A percentile compares a stretch with the other conserved stretches of the same genome.
Evolutionary conservation across 2,888 invertebrate species (phyloP).

Genomic region (Dendrolimus pini): DNA sequence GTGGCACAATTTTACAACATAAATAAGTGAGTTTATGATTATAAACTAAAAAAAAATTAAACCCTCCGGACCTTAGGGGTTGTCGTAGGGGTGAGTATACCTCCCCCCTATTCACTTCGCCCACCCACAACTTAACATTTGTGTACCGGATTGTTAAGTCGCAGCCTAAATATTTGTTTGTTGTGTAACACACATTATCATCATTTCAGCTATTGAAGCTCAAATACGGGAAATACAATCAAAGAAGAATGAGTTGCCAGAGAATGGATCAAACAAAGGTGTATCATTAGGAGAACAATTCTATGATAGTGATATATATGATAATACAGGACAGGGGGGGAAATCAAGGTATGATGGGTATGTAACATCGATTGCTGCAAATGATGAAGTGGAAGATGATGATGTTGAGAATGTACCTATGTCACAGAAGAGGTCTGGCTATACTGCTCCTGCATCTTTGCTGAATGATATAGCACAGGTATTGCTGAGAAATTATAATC

Average conservation of each 20-base stretch:
- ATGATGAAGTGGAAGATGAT: slow-evolving; percentile 97
- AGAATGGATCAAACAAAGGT: slow-evolving; percentile 83
- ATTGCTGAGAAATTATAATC: slow-evolving; percentile 12
- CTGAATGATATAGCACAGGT: slow-evolving; percentile 94
- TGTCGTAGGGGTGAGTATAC: too few species aligned
- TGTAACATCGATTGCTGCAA: slow-evolving; percentile 96
- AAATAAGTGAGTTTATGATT: too few species aligned
- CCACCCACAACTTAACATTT: too few species aligned
- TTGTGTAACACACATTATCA: too few species aligned
- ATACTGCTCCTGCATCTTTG: slow-evolving; percentile 91
- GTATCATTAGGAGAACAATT: slow-evolving; percentile 92
- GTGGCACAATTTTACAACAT: too few species aligned
- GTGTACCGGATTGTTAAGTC: too few species aligned
- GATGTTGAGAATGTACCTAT: slow-evolving; percentile 88
- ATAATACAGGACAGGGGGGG: slow-evolving; percentile 77
- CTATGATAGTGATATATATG: slow-evolving; percentile 96
- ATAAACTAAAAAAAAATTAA: too few species aligned
- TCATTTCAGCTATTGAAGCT: slow-evolving; percentile 91
- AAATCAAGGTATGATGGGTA: slow-evolving; percentile 94
- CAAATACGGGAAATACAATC: slow-evolving; percentile 94
- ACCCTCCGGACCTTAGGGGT: too few species aligned
- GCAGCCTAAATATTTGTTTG: too few species aligned
- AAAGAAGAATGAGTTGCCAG: slow-evolving; percentile 86
- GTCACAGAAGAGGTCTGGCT: slow-evolving; percentile 84
- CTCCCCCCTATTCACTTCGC: too few species aligned